These are phyloP conservation scores for Montipora capricornis DNA, from an alignment of 64 coral and sea anemone species.

Conservation along the genomic window DNA sequence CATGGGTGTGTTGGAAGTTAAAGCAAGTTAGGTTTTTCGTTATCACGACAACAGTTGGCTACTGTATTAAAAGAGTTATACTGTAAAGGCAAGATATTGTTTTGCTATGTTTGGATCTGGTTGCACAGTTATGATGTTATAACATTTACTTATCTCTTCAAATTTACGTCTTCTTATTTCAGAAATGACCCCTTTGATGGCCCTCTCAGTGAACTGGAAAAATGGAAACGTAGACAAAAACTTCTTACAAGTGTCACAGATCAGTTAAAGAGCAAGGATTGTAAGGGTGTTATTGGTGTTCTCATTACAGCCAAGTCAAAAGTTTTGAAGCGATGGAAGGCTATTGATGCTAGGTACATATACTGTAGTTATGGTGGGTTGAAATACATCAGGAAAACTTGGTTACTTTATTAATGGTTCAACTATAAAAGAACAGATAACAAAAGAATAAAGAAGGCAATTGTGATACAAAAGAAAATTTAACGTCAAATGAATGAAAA, in stretches of 20 bases:
- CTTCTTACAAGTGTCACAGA: constrained; percentile 87
- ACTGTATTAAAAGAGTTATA: no score
- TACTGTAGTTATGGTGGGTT: not conserved
- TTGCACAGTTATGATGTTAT: not conserved
- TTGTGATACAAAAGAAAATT: no score
- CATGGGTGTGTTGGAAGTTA: no score
- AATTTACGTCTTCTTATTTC: not conserved
- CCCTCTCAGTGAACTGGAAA: constrained; percentile 84
- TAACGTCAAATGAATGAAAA: no score
- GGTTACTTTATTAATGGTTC: no score
- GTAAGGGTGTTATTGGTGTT: constrained; percentile 91
- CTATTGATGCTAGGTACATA: constrained; percentile 90
- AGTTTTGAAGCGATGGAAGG: constrained; percentile 93
- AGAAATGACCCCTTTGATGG: constrained; percentile 86
- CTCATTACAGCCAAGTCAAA: constrained; percentile 97
- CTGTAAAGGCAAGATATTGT: no score
- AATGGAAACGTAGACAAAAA: constrained; percentile 94
- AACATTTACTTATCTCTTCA: not conserved
- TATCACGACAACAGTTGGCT: no score
- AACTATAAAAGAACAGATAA: no score
- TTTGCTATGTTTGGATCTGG: not conserved
- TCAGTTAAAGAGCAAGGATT: constrained; percentile 94
- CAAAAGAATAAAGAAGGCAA: no score
- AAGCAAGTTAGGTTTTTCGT: no score
- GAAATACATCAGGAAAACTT: no score